A percentile compares a stretch with the other conserved stretches of the same genome.
These are phyloP conservation scores for Liposcelis brunnea DNA, from an alignment of 2,888 invertebrate genomes.

Conservation along the genomic window DNA sequence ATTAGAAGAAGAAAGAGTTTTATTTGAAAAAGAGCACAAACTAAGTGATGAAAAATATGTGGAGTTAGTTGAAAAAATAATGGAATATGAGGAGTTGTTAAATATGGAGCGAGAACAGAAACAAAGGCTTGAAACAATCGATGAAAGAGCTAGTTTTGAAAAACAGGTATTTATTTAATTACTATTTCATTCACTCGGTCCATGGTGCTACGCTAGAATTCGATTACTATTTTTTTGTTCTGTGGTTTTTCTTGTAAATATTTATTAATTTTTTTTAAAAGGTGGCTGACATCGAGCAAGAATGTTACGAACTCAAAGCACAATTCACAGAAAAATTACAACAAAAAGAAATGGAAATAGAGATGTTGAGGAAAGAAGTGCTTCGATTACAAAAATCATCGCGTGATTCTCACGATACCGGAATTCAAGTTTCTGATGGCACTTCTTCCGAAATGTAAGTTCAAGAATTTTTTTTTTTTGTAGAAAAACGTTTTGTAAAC, in stretches of 20 bases:
- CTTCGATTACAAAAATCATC: neutral
- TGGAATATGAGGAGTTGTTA: constrained; percentile 65
- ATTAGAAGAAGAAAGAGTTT: constrained; percentile 56
- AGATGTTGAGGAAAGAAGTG: constrained; percentile 27
- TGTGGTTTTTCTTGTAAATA: neutral
- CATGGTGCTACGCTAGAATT: neutral
- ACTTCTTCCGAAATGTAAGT: too few species aligned
- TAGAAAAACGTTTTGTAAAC: constrained; percentile 5
- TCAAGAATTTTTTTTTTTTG: neutral
- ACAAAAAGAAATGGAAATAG: constrained; percentile 38
- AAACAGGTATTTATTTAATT: constrained; percentile 31
- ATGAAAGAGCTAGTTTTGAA: constrained; percentile 53
- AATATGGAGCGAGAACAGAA: constrained; percentile 29
- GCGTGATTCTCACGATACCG: neutral
- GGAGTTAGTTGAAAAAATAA: constrained; percentile 53
- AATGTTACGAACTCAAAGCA: constrained; percentile 40
- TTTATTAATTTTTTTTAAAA: constrained; percentile 20
- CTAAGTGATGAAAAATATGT: constrained; percentile 58
- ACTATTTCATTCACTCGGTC: neutral
- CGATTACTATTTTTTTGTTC: constrained; percentile 1
- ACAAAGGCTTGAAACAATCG: constrained; percentile 48
- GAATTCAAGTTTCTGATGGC: constrained; percentile 5
- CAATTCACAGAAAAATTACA: constrained; percentile 34
- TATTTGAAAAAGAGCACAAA: constrained; percentile 54
- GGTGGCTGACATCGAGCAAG: constrained; percentile 51